Percentiles rank a stretch among this genome's conserved stretches.
phyloP scores from a whole-genome alignment of 2,888 invertebrate species.

The Sminthurides aquaticus region DNA sequence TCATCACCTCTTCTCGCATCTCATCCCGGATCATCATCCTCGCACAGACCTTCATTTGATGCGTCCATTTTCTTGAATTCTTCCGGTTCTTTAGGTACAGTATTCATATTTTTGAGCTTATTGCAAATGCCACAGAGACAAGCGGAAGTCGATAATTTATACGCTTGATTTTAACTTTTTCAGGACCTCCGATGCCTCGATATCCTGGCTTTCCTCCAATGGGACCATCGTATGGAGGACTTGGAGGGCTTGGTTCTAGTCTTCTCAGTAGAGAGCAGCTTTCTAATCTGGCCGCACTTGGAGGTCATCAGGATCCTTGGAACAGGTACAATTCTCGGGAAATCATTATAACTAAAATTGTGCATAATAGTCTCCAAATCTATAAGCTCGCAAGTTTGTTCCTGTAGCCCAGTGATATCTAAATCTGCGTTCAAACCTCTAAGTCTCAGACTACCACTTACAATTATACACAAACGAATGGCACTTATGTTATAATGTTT shows the following conservation, averaged over 20 bases:
- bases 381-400: not conserved
- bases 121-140: no score
- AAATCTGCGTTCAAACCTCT: no score
- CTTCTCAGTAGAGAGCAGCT: constrained; percentile 39
- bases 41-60: constrained; percentile 33
- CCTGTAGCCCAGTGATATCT: not conserved
- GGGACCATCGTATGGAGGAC: constrained; percentile 41
- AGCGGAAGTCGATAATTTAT: not conserved
- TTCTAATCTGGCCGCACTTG: constrained; percentile 32
- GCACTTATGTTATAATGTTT: no score
- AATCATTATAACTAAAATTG: constrained; percentile 9
- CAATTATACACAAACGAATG: no score
- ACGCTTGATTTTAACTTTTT: not conserved
- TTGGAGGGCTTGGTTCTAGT: constrained; percentile 41
- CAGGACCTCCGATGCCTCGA: constrained; percentile 37
- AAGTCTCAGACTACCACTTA: no score
- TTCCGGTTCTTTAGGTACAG: constrained; percentile 36
- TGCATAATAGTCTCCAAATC: not conserved
- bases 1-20: constrained; percentile 32
- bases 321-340: constrained; percentile 28
- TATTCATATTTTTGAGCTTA: not conserved
- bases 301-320: constrained; percentile 37
- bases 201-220: constrained; percentile 38
- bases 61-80: constrained; percentile 38
- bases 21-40: constrained; percentile 25